Evolutionary conservation across 2,888 invertebrate species (phyloP), one percentile per base, ranked within the genome.

Genomic region (Phengaris alcon): DNA sequence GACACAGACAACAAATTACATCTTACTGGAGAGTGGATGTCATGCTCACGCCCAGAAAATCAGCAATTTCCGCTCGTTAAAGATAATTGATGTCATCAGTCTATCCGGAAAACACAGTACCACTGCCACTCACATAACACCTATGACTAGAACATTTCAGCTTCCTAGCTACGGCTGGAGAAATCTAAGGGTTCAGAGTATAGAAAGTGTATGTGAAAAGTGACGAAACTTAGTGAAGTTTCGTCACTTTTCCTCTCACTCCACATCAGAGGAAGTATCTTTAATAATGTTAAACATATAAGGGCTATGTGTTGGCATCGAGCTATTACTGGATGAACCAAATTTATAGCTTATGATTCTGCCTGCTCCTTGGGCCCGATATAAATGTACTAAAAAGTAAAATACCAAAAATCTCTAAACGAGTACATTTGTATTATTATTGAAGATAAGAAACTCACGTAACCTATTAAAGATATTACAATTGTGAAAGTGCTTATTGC

Each of bases 21-120:
- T 70, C 51, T 51, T 12, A 22, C 22, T 48, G 54, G 54, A 44
- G 72, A 72, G 72, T 84, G 84, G 83, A 86, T 83, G 83, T 80
- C 79, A 81, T 82, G 85, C 85, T 84, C 85, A 84, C 83, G 86
- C 84, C 86, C 88, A 87, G 88, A 89, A 91, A 92, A 93, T 92
- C 83, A 85, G 74, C 83, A 74, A 79, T 84, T 89, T 92, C 92
- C 92, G 90, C 78, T 82, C 79, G 79, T 79, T 75, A 79, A 79
- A 79, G 73, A 76, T 75, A 70, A 76, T 57, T 69, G 68, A 74
- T 74, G 46, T 51, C 73, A 69, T 74, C n/a, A 57, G 59, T 13
- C 64, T 52, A 15, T 22, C 64, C 68, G 68, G 54, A 72, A 72
- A 72, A 35, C 7, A 35, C 52, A 35, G 10, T 52, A 70, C 22